Conservation (phyloP, 1,140 invertebrate genomes). For the Zaprionus nigranus region DNA sequence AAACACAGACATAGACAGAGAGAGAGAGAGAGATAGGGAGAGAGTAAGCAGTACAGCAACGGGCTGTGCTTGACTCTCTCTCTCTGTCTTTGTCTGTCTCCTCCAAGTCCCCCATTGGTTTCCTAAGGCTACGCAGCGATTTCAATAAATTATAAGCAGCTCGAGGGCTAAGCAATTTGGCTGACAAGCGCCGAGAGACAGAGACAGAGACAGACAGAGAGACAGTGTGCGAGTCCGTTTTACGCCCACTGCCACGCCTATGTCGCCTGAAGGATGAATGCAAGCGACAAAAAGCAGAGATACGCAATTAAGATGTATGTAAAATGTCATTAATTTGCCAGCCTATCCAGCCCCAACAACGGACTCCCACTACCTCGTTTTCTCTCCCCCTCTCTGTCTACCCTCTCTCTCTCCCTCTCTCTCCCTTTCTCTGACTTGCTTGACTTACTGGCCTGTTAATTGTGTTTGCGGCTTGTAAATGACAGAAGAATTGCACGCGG, state of each 20-base stretch:
- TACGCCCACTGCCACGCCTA: slow-evolving; percentile 1
- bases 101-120: not conserved
- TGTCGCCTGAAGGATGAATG: slow-evolving; percentile 29
- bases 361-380: not conserved
- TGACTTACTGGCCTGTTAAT: slow-evolving; percentile 3
- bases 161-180: slow-evolving; percentile 67
- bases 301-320: slow-evolving; percentile 51
- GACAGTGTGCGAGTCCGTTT: not conserved
- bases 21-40: not conserved
- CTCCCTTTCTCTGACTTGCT: not conserved
- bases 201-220: not conserved
- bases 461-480: slow-evolving; percentile 15
- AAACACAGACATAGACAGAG: not conserved
- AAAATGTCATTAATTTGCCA: slow-evolving; percentile 56
- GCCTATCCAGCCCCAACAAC: not conserved
- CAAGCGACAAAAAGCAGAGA: slow-evolving; percentile 42
- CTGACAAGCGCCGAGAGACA: slow-evolving; percentile 38
- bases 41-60: too few species aligned
- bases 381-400: not conserved
- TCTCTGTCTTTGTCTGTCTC: not conserved
- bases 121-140: slow-evolving; percentile 33
- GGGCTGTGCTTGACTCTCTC: not conserved
- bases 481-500: not conserved
- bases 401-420: not conserved
- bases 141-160: slow-evolving; percentile 79